phyloP scores from a whole-genome alignment of 92 coral and sea anemone species.

The Zoanthus sansibaricus region DNA sequence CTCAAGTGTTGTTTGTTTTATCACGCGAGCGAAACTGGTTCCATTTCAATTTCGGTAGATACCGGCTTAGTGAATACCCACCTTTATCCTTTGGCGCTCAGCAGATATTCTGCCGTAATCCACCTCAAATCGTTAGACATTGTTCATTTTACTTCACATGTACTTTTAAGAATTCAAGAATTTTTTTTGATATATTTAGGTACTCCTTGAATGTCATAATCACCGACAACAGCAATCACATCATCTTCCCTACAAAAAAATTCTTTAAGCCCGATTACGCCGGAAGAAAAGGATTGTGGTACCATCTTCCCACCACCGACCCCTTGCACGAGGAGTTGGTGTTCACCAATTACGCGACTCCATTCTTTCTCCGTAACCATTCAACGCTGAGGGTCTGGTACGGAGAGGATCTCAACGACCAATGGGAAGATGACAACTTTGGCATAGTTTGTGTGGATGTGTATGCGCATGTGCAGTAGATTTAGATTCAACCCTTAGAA shows the following conservation, averaged over 20 bases:
- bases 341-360: constrained; percentile 26
- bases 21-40: too few relatives aligned
- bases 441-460: constrained; percentile 26
- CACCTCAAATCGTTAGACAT: too few relatives aligned
- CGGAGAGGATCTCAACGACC: constrained; percentile 20
- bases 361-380: constrained; percentile 16
- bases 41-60: too few relatives aligned
- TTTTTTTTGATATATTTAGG: not conserved
- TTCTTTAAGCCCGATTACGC: constrained; percentile 10
- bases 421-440: constrained; percentile 20
- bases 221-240: constrained; percentile 17
- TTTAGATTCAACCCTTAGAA: not conserved
- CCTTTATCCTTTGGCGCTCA: too few relatives aligned
- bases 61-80: too few relatives aligned
- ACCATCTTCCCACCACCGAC: constrained; percentile 15
- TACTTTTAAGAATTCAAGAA: not conserved
- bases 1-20: too few relatives aligned
- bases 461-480: constrained; percentile 18
- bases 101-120: too few relatives aligned
- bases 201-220: constrained; percentile 12
- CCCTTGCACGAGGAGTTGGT: constrained; percentile 15
- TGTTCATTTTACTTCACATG: not conserved
- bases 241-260: constrained; percentile 5
- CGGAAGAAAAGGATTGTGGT: constrained; percentile 25
- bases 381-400: constrained; percentile 15